Evolutionary conservation across 2,888 invertebrate genomes (phyloP).

Genomic region (Zygaena filipendulae): DNA sequence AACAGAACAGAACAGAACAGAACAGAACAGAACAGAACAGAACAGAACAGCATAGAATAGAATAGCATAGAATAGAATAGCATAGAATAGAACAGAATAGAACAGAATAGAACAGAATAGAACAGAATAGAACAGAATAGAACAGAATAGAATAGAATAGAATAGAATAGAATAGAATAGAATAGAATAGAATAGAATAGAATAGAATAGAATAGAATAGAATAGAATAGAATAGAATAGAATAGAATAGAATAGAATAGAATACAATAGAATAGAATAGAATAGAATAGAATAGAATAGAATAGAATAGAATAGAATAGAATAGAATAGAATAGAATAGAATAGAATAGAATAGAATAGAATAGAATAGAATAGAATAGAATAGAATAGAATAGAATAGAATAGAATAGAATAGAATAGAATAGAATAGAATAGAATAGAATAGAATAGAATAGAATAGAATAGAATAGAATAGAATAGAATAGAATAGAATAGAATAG

Average conservation of each 20-base stretch:
- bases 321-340: background rate
- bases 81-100: slow-evolving; percentile 6
- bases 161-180: too few species aligned
- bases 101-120: slow-evolving; percentile 4
- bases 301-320: background rate
- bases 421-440: background rate
- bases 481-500: background rate
- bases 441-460: background rate
- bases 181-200: too few species aligned
- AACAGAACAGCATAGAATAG: too few species aligned
- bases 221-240: background rate
- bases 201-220: background rate
- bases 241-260: background rate
- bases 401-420: background rate
- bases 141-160: background rate
- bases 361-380: background rate
- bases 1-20: slow-evolving; percentile 6
- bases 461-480: background rate
- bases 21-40: slow-evolving; percentile 5
- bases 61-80: too few species aligned
- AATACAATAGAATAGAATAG: background rate
- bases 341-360: background rate
- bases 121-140: slow-evolving; percentile 4
- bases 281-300: background rate
- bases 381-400: background rate